These are phyloP conservation scores for Heliornis fulica DNA, from an alignment of 2,113 vertebrate species.

Conservation along the genomic window DNA sequence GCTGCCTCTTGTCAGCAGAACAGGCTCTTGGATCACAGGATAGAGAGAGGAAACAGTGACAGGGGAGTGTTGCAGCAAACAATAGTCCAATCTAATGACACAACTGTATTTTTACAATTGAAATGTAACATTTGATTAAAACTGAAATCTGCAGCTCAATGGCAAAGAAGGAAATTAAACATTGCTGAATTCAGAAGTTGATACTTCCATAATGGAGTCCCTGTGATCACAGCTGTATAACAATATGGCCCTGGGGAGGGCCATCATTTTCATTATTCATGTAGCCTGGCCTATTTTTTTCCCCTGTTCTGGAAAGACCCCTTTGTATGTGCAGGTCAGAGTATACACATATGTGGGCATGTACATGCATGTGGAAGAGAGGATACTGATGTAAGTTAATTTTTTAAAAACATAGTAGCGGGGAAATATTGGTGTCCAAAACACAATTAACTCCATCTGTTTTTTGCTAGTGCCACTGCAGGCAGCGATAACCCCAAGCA, in stretches of 20 bases:
- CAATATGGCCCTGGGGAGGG: not conserved
- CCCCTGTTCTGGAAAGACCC: not conserved
- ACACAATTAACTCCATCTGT: not conserved
- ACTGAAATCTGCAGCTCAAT: not conserved
- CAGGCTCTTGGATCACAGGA: not conserved
- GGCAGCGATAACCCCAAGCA: not conserved
- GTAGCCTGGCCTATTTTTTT: slow-evolving; percentile 19
- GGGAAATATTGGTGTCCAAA: not conserved
- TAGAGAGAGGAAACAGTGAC: fast-evolving
- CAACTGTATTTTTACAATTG: not conserved
- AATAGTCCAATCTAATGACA: not conserved
- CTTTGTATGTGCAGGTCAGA: not conserved
- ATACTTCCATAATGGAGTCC: not conserved
- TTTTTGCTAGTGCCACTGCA: not conserved
- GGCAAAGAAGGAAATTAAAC: not conserved
- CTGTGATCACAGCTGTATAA: not conserved
- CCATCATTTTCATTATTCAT: slow-evolving; percentile 36
- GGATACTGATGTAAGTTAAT: not conserved
- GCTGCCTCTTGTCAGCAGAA: not conserved
- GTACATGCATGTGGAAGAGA: not conserved
- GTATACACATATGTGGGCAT: not conserved
- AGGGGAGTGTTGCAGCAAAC: not conserved
- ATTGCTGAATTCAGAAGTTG: not conserved
- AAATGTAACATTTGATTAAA: not conserved
- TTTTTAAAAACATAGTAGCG: not conserved